These are phyloP conservation scores for Xiphorhynchus elegans DNA, from an alignment of 2,113 vertebrate species.

Conservation along the genomic window DNA sequence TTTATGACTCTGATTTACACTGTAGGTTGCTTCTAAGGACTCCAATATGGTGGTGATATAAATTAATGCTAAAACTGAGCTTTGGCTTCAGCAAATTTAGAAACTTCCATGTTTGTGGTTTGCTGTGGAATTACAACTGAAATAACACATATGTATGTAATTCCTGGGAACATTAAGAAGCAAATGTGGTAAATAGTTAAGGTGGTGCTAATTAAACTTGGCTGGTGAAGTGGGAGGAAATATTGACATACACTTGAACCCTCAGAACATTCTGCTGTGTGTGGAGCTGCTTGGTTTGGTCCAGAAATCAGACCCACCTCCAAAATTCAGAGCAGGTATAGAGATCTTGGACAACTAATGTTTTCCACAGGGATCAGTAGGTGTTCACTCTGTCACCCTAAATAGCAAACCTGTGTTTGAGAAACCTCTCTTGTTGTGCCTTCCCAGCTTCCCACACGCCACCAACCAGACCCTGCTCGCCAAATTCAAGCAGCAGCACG, in stretches of 20 bases:
- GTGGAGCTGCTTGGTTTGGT: background rate
- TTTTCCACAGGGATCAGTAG: background rate
- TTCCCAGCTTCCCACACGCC: constrained; percentile 90
- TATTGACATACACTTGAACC: background rate
- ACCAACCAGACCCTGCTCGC: constrained; percentile 93
- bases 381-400: background rate
- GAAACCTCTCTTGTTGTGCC: background rate
- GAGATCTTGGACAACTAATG: background rate
- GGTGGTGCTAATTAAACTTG: background rate
- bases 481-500: constrained; percentile 98
- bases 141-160: background rate
- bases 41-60: background rate
- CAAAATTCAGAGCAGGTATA: background rate
- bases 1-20: background rate
- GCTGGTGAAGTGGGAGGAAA: background rate
- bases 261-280: background rate
- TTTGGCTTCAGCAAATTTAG: background rate
- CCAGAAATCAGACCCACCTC: background rate
- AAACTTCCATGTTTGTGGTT: background rate
- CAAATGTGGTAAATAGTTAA: background rate
- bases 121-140: background rate
- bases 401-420: background rate
- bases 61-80: background rate
- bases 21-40: background rate
- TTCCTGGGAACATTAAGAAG: background rate